Evolutionary conservation across 1,140 invertebrate species (phyloP).

Genomic region (Zophobas atratus): DNA sequence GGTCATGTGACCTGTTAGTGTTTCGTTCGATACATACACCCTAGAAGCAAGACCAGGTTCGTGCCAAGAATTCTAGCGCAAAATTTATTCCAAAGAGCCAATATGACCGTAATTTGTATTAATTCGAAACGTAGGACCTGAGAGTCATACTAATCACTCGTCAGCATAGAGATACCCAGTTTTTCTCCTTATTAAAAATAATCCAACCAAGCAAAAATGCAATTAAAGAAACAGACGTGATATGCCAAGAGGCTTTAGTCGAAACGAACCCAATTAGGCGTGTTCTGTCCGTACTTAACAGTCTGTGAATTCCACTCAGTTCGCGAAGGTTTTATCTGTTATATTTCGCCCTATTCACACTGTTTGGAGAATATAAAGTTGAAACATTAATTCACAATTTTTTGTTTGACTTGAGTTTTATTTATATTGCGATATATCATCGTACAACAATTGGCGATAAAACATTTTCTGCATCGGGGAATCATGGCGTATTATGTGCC

Average conservation of each 20-base stretch:
- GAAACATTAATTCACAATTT: neutral
- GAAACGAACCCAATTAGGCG: neutral
- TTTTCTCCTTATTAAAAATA: neutral
- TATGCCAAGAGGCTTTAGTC: neutral
- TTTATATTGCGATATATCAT: slow-evolving; percentile 7
- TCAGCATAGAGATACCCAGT: neutral
- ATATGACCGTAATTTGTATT: slow-evolving; percentile 5
- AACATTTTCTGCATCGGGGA: slow-evolving; percentile 12
- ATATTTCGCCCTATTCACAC: neutral
- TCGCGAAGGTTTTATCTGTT: slow-evolving; percentile 3
- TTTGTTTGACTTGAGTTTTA: neutral
- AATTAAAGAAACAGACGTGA: neutral
- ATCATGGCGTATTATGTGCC: slow-evolving; percentile 8
- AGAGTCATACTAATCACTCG: neutral
- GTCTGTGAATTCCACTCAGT: neutral
- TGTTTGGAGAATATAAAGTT: neutral
- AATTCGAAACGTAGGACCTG: neutral
- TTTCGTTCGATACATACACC: slow-evolving; percentile 18
- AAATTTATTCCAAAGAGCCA: slow-evolving; percentile 6
- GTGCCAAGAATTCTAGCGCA: slow-evolving; percentile 4
- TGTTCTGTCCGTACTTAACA: neutral
- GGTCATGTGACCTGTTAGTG: slow-evolving; percentile 18
- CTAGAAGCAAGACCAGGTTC: neutral
- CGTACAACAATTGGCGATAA: slow-evolving; percentile 20
- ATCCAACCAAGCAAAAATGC: neutral